Conservation (phyloP, 2,888 invertebrate genomes). For the Heliconius hortense region DNA sequence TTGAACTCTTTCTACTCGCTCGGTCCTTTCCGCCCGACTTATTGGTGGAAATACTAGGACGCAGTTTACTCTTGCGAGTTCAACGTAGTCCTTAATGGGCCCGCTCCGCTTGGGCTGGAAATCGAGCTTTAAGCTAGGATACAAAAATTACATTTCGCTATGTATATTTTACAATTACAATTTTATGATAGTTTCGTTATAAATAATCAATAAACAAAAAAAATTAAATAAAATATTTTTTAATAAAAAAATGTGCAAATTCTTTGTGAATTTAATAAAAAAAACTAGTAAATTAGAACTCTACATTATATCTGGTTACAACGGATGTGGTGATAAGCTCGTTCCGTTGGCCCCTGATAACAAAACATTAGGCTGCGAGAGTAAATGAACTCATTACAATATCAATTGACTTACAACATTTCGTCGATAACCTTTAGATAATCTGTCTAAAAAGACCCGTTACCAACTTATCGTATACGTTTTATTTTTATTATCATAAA, state of each 20-base stretch:
- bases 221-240: too few species aligned
- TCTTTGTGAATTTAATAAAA: slow-evolving; percentile 34
- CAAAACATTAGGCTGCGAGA: slow-evolving; percentile 63
- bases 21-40: too few species aligned
- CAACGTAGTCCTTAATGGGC: too few species aligned
- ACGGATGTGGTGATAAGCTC: slow-evolving; percentile 71
- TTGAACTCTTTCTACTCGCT: too few species aligned
- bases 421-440: slow-evolving; percentile 63
- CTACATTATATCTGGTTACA: slow-evolving; percentile 47
- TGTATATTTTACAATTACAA: neutral
- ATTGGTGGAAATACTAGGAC: too few species aligned
- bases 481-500: slow-evolving; percentile 14
- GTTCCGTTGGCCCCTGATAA: slow-evolving; percentile 72
- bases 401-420: slow-evolving; percentile 53
- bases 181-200: neutral
- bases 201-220: neutral
- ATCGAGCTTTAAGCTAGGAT: neutral
- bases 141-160: neutral
- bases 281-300: slow-evolving; percentile 44
- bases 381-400: slow-evolving; percentile 68
- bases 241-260: slow-evolving; percentile 1
- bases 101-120: too few species aligned
- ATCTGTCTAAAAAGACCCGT: slow-evolving; percentile 49
- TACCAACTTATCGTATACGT: slow-evolving; percentile 14
- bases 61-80: too few species aligned